A percentile compares a stretch with the other conserved stretches of the same genome.
Evolutionary conservation across 23 tunicate species (phyloP).

Genomic region (Halocynthia aurantium): DNA sequence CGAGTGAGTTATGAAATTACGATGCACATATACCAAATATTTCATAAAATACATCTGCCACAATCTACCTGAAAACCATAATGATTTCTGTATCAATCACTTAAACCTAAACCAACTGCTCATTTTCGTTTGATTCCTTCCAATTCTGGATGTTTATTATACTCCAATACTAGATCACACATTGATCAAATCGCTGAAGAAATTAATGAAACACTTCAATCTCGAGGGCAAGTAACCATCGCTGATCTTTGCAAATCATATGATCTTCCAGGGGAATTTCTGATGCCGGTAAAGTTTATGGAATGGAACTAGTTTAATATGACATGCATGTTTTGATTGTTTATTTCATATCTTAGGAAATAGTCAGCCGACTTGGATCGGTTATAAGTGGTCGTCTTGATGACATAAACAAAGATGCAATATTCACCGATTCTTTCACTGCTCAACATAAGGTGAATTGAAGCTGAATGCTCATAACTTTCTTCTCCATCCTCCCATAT

Average conservation of each 20-base stretch:
- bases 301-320: background rate
- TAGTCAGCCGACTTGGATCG: conserved; percentile 33
- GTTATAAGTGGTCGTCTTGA: conserved; percentile 64
- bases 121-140: background rate
- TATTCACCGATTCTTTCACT: conserved; percentile 73
- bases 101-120: background rate
- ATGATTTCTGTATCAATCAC: too few species aligned
- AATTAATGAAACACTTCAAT: conserved; percentile 69
- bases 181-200: conserved; percentile 77
- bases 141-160: background rate
- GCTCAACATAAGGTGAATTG: conserved; percentile 52
- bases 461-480: background rate
- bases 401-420: conserved; percentile 38
- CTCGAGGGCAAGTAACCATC: conserved; percentile 53
- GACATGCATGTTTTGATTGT: background rate
- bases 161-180: conserved; percentile 17
- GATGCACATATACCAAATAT: too few species aligned
- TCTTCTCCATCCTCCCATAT: background rate
- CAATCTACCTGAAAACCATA: too few species aligned
- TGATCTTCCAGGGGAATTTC: conserved; percentile 79
- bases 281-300: conserved; percentile 22
- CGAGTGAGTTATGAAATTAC: too few species aligned
- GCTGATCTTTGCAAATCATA: conserved; percentile 60
- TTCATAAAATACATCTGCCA: too few species aligned
- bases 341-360: conserved; percentile 19